Conservation (phyloP, 2,113 vertebrate genomes). For the Penelope pileata region DNA sequence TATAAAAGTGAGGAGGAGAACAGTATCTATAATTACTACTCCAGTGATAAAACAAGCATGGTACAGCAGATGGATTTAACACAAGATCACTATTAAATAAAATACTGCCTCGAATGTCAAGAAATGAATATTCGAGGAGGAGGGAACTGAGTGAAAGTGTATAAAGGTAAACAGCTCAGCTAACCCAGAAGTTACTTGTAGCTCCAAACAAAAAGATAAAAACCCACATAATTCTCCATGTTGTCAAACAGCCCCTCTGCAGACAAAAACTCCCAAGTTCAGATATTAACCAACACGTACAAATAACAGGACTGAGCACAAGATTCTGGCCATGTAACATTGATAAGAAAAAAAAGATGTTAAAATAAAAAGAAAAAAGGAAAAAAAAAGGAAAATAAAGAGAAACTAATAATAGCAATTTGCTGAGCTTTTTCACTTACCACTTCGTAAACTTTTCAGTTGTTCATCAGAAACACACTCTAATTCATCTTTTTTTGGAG, state of each 20-base stretch:
- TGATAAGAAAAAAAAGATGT: not conserved
- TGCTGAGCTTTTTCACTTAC: not conserved
- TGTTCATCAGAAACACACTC: slow-evolving; percentile 9
- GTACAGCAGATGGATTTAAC: slow-evolving; percentile 50
- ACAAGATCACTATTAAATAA: slow-evolving; percentile 29
- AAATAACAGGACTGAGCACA: not conserved
- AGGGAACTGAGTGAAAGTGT: not conserved
- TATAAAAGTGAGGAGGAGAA: slow-evolving; percentile 37
- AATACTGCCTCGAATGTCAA: slow-evolving; percentile 17
- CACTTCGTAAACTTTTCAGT: not conserved
- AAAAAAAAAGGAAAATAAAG: not conserved
- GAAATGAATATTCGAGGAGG: slow-evolving; percentile 9
- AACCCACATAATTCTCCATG: not conserved
- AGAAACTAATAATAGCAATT: not conserved
- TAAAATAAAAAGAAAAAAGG: not conserved
- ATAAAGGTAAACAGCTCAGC: not conserved
- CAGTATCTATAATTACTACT: slow-evolving; percentile 30
- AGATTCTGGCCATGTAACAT: not conserved
- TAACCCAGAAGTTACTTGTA: not conserved
- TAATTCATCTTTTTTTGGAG: not conserved
- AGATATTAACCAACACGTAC: not conserved
- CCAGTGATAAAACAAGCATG: slow-evolving; percentile 49
- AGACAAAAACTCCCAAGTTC: not conserved
- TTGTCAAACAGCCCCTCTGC: not conserved
- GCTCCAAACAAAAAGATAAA: not conserved